Base-by-base conservation (phyloP, 2,113 vertebrate genomes). In the Salvelinus alpinus region DNA sequence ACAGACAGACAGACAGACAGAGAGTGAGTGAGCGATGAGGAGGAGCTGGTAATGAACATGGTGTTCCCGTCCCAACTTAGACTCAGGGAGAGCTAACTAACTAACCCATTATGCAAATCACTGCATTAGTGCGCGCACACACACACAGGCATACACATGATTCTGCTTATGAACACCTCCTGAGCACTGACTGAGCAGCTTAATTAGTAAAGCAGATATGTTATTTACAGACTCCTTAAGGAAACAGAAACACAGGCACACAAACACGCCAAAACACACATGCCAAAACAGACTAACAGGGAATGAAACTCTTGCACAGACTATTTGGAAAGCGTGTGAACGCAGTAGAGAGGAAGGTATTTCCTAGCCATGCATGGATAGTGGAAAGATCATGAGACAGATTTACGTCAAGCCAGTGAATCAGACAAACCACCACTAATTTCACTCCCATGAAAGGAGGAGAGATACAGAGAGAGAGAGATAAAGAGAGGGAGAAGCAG, bases 191-290 rank as follows among this genome's bases (percentile, higher is more conserved):
- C 34, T 38, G 34, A 38, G 38, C 85, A 87, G 90, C 91, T 88
- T 85, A 92, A 92, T 93, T 93, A 93, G 91, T 82, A 89, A 92
- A 91, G 87, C 91, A 91, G 88, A 91, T 90, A 82, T 88, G 87
- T 90, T 90, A 91, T 92, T 93, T 91, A 86, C 89, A 91, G 84
- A 89, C 86, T 86, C 75, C 78, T 48, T 78, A 86, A 80, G 80
- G 76, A 78, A 81, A 82, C 76, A 77, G 34, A 68, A 34, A 71
- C 71, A 77, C 65, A 74, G 8, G 2, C 38, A 9, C 38, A 38
- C 31, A 31, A 6, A 31, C 38, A 38, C 38, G 1, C 38, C 38
- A 38, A 38, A 38, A 38, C n/a, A 20, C n/a, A n/a, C n/a, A n/a
- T n/a, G n/a, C n/a, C n/a, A n/a, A n/a, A n/a, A n/a, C n/a, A n/a